Conservation (phyloP, 2,888 invertebrate species). For the Drosophila hamatofila region DNA sequence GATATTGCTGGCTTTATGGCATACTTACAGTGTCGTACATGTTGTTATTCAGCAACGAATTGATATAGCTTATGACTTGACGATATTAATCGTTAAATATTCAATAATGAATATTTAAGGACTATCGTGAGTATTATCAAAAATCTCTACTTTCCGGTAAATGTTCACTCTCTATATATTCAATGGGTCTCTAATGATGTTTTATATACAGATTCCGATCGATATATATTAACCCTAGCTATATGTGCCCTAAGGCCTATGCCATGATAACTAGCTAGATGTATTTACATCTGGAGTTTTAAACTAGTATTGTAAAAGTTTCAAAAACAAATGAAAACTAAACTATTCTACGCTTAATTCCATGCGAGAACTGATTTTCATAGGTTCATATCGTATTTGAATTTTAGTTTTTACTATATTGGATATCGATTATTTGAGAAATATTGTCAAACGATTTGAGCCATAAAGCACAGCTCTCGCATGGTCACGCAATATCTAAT, state of each 20-base stretch:
- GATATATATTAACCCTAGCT: not conserved
- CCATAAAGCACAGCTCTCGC: constrained; percentile 1
- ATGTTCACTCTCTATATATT: constrained; percentile 82
- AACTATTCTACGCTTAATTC: constrained; percentile 10
- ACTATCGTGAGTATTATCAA: constrained; percentile 55
- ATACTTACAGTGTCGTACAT: constrained; percentile 45
- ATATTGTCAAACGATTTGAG: not conserved
- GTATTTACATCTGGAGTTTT: constrained; percentile 26
- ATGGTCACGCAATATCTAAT: not conserved
- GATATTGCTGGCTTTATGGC: constrained; percentile 25
- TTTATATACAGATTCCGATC: constrained; percentile 6
- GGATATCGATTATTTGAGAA: not conserved
- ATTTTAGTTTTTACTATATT: too few relatives aligned
- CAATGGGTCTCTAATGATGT: constrained; percentile 23
- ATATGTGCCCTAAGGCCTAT: constrained; percentile 5
- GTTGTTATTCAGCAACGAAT: constrained; percentile 35
- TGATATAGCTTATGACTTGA: constrained; percentile 39
- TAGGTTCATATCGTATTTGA: not conserved
- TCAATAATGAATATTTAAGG: constrained; percentile 70
- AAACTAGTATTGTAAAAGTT: not conserved
- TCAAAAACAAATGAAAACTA: not conserved
- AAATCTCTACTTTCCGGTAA: constrained; percentile 81
- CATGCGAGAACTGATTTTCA: not conserved
- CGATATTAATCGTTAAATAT: constrained; percentile 70
- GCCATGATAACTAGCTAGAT: constrained; percentile 12